Conservation (phyloP, 2,113 vertebrate genomes). For the Aleadryas rufinucha region DNA sequence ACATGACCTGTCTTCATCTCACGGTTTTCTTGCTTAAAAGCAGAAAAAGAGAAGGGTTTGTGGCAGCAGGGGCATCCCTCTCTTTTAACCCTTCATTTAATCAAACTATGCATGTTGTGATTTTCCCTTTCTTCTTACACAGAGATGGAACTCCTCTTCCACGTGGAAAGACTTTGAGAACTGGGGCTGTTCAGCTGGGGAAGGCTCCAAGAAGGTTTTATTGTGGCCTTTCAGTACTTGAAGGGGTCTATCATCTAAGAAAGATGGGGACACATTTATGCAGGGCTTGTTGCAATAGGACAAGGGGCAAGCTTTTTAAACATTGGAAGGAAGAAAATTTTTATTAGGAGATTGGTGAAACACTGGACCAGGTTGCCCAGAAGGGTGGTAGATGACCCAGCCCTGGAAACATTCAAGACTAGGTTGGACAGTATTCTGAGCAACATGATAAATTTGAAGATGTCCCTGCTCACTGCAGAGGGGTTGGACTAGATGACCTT, state of each 20-base stretch:
- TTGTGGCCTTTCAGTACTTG: background rate
- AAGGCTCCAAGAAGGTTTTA: background rate
- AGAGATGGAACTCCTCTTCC: background rate
- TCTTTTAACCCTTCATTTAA: background rate
- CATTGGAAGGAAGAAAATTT: background rate
- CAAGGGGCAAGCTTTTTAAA: background rate
- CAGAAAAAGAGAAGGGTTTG: background rate
- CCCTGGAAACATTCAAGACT: background rate
- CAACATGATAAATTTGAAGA: background rate
- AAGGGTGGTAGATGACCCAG: background rate
- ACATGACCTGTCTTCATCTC: background rate
- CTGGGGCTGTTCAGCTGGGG: background rate
- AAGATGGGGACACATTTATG: background rate
- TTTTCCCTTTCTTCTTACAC: background rate
- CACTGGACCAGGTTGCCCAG: background rate
- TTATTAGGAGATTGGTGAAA: background rate
- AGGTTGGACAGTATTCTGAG: background rate
- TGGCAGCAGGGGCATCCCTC: background rate
- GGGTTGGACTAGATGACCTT: background rate
- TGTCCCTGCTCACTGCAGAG: background rate
- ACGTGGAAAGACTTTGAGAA: background rate
- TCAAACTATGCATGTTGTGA: background rate
- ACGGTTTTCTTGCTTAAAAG: background rate
- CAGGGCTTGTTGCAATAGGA: accelerated
- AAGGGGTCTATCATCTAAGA: background rate